Evolutionary conservation across 2,797 vertebrate species (phyloP), one percentile per base, ranked within the genome.

Genomic region (Falco biarmicus): DNA sequence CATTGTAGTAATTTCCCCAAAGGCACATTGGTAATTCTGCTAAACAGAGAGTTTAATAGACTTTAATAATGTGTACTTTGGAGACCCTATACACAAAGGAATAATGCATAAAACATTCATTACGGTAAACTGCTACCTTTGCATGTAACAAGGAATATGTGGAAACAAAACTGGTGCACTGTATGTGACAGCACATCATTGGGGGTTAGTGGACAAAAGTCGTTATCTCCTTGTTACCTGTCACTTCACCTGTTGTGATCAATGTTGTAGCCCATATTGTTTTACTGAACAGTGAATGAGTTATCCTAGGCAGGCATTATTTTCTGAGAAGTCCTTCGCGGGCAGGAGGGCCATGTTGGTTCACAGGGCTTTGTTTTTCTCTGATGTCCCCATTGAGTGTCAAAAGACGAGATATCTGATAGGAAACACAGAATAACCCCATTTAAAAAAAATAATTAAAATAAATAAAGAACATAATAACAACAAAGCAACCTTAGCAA

Each of bases 11-110:
- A 97, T 98, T 98, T 98, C 95, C 98, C 97, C 86, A 97, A 97
- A 98, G 98, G 92, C 97, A 96, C 93, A 91, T 95, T 93, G 96
- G 97, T 98, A 98, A 98, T 98, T 97, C 97, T 97, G 94, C 97
- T 98, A 98, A 98, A 98, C 97, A 98, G 97, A 97, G 96, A 98
- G 91, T 97, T 98, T 98, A 98, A 97, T 98, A 97, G 98, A 97
- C 95, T 98, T 98, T 97, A 98, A 97, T 97, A 98, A 96, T 94
- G 91, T 97, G 97, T 98, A 84, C 97, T 98, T 98, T 95, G 88
- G 97, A 98, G 97, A 97, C 96, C 97, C 87, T 95, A 79, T 97
- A 97, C 98, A 96, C 97, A 97, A 97, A 98, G 96, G 97, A 98
- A 96, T 98, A 96, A 97, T 97, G 91, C 96, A 97, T 98, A 97